These are phyloP conservation scores for Platyscapa corneri DNA, from an alignment of 1,140 invertebrate genomes.

Conservation along the genomic window DNA sequence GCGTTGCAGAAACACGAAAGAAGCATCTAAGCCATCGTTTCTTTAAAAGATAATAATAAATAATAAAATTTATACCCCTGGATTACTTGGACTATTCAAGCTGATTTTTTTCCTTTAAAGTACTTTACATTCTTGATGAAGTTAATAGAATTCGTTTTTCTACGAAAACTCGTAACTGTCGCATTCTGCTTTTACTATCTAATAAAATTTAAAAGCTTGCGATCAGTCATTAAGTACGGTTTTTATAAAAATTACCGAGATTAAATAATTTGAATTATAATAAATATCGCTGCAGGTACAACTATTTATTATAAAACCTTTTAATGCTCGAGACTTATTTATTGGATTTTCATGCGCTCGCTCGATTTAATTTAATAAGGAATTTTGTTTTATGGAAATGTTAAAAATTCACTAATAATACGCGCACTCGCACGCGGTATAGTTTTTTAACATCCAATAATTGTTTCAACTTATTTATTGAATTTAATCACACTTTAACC, in stretches of 20 bases:
- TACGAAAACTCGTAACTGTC: background rate
- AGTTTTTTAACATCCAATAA: background rate
- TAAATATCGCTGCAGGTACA: background rate
- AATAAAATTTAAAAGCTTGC: background rate
- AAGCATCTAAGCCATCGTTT: no score
- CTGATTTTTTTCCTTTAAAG: background rate
- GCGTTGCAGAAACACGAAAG: no score
- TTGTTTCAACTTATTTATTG: background rate
- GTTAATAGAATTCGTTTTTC: background rate
- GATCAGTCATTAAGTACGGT: background rate
- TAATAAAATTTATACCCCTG: background rate
- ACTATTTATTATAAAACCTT: no score
- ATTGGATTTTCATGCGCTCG: background rate
- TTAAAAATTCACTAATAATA: background rate
- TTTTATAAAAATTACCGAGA: background rate
- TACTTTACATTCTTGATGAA: background rate
- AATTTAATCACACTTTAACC: background rate
- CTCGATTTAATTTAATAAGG: background rate
- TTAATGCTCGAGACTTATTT: no score
- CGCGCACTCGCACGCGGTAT: background rate
- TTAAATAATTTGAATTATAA: background rate
- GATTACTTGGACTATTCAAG: background rate
- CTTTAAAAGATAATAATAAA: no score
- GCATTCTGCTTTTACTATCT: background rate
- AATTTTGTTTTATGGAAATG: no score